Conservation (phyloP, 2,888 invertebrate genomes). For the Leucoptera coffeella region DNA sequence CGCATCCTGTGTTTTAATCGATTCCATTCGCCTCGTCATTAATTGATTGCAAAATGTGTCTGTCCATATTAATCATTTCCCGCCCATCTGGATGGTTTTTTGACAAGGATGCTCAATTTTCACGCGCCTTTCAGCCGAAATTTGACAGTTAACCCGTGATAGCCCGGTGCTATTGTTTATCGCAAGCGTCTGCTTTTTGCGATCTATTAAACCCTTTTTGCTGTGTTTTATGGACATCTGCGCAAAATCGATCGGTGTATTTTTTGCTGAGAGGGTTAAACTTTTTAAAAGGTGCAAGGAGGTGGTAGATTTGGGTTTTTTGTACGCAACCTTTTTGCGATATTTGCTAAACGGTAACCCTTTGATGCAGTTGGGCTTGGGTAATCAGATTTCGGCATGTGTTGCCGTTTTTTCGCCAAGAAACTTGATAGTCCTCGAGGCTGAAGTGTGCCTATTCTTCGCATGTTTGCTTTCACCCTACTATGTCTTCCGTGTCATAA, state of each 20-base stretch:
- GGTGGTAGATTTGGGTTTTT: conserved; percentile 28
- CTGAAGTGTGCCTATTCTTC: conserved; percentile 41
- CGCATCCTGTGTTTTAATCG: too few species aligned
- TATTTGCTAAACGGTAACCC: conserved; percentile 42
- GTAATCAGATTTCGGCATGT: conserved; percentile 53
- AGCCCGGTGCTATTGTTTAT: conserved; percentile 31
- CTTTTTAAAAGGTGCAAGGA: conserved; percentile 25
- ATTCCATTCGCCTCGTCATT: too few species aligned
- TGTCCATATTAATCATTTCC: too few species aligned
- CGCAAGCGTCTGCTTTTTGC: conserved; percentile 24
- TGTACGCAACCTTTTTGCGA: conserved; percentile 21
- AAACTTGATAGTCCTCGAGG: conserved; percentile 45
- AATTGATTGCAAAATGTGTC: too few species aligned
- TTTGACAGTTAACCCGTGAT: conserved; percentile 19
- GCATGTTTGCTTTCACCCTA: conserved; percentile 37
- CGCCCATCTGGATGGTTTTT: too few species aligned
- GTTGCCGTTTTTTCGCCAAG: conserved; percentile 32
- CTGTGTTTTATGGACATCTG: conserved; percentile 38
- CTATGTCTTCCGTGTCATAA: conserved; percentile 30
- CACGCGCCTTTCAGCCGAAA: not conserved
- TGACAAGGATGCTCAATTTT: too few species aligned
- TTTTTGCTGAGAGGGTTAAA: conserved; percentile 22
- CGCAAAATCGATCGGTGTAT: conserved; percentile 46
- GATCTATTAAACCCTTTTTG: conserved; percentile 42
- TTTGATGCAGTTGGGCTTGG: conserved; percentile 36